phyloP scores from a whole-genome alignment of 37 sponge, comb jelly and placozoan genomes.

The Lycopodina hypogea region DNA sequence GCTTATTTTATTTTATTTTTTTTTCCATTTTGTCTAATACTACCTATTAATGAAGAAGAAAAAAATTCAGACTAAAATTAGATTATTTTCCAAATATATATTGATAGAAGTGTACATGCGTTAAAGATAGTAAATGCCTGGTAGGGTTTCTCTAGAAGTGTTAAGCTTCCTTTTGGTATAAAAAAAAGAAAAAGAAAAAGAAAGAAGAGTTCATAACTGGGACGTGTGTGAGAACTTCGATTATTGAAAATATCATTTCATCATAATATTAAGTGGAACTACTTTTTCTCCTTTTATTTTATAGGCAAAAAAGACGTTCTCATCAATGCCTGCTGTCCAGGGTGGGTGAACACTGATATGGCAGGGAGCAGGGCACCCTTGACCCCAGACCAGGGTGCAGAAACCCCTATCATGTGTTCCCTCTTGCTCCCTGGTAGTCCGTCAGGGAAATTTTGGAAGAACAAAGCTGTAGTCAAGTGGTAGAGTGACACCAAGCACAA shows the following conservation, averaged over 20 bases:
- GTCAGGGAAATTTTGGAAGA: conserved; percentile 73
- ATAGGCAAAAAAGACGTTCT: conserved; percentile 46
- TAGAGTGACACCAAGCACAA: no score
- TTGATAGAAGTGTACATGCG: no score
- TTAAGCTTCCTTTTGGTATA: not conserved
- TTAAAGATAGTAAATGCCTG: no score
- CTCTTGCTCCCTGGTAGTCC: conserved; percentile 64
- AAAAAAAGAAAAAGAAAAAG: no score
- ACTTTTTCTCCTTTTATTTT: not conserved
- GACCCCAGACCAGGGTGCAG: conserved; percentile 85
- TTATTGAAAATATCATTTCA: not conserved
- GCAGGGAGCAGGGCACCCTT: conserved; percentile 47
- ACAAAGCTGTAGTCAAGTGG: conserved; percentile 26
- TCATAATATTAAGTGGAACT: not conserved
- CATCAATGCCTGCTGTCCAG: conserved; percentile 75
- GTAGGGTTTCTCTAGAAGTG: no score
- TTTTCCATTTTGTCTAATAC: no score
- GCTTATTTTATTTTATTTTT: no score
- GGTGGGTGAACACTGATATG: conserved; percentile 86
- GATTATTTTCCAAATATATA: no score
- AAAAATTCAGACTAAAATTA: no score
- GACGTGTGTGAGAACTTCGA: not conserved
- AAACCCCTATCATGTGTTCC: conserved; percentile 61
- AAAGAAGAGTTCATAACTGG: not conserved
- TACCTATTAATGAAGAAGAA: no score